phyloP scores from a whole-genome alignment of 2,888 invertebrate genomes.

The Leuctra nigra region DNA sequence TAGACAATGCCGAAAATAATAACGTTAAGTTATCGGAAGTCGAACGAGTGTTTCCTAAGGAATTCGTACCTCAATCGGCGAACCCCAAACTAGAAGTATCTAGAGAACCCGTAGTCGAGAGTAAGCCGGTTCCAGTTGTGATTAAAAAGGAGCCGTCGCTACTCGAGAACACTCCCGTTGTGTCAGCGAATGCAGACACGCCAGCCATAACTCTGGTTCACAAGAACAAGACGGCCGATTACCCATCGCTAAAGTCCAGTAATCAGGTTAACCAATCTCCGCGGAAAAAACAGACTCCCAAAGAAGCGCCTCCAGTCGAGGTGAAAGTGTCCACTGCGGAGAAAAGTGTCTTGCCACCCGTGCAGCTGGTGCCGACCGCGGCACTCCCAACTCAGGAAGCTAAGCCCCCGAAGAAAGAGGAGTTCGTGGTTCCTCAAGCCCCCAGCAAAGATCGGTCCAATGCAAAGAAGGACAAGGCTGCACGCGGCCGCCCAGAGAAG shows the following conservation, averaged over 20 bases:
- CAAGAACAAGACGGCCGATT: background rate
- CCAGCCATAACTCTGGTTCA: conserved; percentile 13
- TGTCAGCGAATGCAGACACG: conserved; percentile 13
- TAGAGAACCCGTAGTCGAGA: conserved; percentile 30
- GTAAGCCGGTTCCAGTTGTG: conserved; percentile 27
- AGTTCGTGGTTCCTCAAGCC: conserved; percentile 6
- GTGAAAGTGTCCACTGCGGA: background rate
- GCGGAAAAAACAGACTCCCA: background rate
- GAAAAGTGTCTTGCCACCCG: background rate
- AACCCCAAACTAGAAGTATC: conserved; percentile 50
- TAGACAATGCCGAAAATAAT: conserved; percentile 16
- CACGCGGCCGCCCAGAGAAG: background rate
- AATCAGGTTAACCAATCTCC: conserved; percentile 15
- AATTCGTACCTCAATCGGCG: conserved; percentile 34
- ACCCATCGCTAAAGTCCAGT: background rate
- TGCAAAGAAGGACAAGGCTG: conserved; percentile 3
- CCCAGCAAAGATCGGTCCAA: background rate
- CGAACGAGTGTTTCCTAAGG: conserved; percentile 14
- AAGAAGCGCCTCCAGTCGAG: conserved; percentile 2
- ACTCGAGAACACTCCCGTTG: conserved; percentile 12
- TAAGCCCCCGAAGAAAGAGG: conserved; percentile 7
- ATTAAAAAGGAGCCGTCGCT: conserved; percentile 33
- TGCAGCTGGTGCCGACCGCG: background rate
- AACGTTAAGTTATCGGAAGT: conserved; percentile 9
- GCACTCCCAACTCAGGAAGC: background rate